Percentiles rank a stretch among this genome's conserved stretches.
Conservation (phyloP, 2,888 invertebrate genomes). For the Stenoptilia bipunctidactyla region DNA sequence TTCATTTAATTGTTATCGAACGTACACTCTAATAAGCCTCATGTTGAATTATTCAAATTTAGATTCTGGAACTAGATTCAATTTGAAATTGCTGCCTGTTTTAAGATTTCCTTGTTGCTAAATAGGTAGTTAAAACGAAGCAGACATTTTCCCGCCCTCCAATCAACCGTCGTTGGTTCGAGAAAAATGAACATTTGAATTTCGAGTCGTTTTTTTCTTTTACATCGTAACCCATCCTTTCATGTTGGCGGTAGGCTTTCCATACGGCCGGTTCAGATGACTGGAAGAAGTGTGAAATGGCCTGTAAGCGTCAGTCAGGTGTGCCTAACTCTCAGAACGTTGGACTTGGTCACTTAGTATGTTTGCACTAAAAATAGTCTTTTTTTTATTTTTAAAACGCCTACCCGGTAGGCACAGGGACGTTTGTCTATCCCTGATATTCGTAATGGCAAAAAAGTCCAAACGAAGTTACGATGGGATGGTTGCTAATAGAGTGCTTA, state of each 20-base stretch:
- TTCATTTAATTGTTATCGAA: conserved; percentile 35
- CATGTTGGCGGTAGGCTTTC: conserved; percentile 44
- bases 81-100: too few species aligned
- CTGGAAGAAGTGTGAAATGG: conserved; percentile 61
- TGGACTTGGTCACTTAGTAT: conserved; percentile 44
- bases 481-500: conserved; percentile 25
- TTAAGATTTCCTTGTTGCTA: too few species aligned
- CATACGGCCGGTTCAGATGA: conserved; percentile 49
- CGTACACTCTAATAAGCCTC: conserved; percentile 16
- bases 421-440: background rate
- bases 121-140: too few species aligned
- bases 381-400: conserved; percentile 40
- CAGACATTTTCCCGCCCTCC: too few species aligned
- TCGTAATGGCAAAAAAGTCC: background rate
- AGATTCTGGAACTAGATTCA: too few species aligned
- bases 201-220: conserved; percentile 7
- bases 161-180: conserved; percentile 4
- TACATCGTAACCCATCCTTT: conserved; percentile 33
- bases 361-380: conserved; percentile 47
- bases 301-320: conserved; percentile 56
- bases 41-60: conserved; percentile 1
- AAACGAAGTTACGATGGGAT: background rate
- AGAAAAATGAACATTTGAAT: conserved; percentile 14
- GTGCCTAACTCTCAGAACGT: conserved; percentile 29
- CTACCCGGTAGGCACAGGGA: conserved; percentile 20